Percentiles rank a stretch among this genome's conserved stretches.
Evolutionary conservation across 2,113 vertebrate genomes (phyloP).

Genomic region (Oplegnathus fasciatus): DNA sequence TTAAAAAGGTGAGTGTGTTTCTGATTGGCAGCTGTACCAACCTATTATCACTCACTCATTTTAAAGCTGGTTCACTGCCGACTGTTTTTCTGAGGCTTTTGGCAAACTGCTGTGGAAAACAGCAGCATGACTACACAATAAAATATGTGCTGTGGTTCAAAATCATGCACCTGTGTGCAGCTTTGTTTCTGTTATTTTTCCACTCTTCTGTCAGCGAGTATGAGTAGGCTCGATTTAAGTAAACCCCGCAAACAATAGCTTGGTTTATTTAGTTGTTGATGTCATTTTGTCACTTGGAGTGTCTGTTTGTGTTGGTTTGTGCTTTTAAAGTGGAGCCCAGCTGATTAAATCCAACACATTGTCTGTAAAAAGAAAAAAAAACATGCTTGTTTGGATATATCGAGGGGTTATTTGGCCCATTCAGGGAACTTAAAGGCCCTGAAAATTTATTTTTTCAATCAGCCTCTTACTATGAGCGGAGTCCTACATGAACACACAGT

Average conservation of each 20-base stretch:
- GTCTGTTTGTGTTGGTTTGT: not conserved
- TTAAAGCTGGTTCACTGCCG: not conserved
- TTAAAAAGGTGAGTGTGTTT: not conserved
- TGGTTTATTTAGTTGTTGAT: not conserved
- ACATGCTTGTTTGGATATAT: not conserved
- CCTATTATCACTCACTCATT: not conserved
- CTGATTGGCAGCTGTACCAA: not conserved
- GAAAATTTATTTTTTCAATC: not conserved
- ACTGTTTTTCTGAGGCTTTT: not conserved
- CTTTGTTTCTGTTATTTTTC: not conserved
- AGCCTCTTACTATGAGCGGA: not conserved
- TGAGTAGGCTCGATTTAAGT: not conserved
- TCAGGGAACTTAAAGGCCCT: not conserved
- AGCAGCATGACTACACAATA: not conserved
- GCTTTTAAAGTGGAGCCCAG: not conserved
- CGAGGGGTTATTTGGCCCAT: not conserved
- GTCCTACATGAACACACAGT: not conserved
- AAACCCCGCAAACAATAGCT: not conserved
- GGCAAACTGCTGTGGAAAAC: conserved; percentile 1
- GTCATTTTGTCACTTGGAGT: not conserved
- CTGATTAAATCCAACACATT: not conserved
- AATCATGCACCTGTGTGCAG: not conserved
- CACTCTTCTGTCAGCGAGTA: not conserved
- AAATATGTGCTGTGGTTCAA: not conserved
- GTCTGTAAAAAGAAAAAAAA: not conserved